Base-by-base conservation (phyloP, 2,888 invertebrate genomes). In the Cataglyphis albicans region DNA sequence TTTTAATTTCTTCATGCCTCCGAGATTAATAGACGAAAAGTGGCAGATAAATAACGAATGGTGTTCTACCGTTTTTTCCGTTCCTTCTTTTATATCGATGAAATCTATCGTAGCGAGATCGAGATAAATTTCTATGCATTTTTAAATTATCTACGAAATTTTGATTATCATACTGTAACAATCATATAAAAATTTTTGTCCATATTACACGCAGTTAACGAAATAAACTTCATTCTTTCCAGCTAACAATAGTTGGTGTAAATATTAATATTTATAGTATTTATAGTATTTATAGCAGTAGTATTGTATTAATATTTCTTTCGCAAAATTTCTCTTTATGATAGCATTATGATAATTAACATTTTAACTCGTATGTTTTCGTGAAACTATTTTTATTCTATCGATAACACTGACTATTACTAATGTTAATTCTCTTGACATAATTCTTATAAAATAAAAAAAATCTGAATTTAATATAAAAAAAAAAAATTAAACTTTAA, bases 1-100 rank as follows among this genome's bases (percentile, higher is more conserved):
- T 63, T 73, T 81, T 73, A 63, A 74, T 73, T 73, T 73, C 29
- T 25, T 15, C 21, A 35, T 18, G 4, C 35, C 44, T 75, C 21
- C 9, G 29, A 68, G 41, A 67, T 29, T 4, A 68, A 65, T 64
- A 74, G 44, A 52, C 25, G 25, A 9, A 1, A 65, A n/a, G 21
- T 15, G 25, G 10, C 12, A 64, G 7, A 41, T 67, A 9, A 76
- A 12, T 52, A 75, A n/a, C 52, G 10, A 41, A 15, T 41, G 41
- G 12, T 61, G 29, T 32, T 44, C 9, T 21, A n/a, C 10, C 32
- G 44, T 3, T 64, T 44, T 48, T 21, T 18, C 3, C 21, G 21
- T 21, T 15, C 41, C n/a, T 32, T 1, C 10, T 15, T 61, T 25
- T 18, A 25, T 41, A 32, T 44, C 15, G 21, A 48, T 32, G 21